Evolutionary conservation across 2,888 invertebrate genomes (phyloP), one percentile per base, ranked within the genome.

Genomic region (Dynastes hyllus): DNA sequence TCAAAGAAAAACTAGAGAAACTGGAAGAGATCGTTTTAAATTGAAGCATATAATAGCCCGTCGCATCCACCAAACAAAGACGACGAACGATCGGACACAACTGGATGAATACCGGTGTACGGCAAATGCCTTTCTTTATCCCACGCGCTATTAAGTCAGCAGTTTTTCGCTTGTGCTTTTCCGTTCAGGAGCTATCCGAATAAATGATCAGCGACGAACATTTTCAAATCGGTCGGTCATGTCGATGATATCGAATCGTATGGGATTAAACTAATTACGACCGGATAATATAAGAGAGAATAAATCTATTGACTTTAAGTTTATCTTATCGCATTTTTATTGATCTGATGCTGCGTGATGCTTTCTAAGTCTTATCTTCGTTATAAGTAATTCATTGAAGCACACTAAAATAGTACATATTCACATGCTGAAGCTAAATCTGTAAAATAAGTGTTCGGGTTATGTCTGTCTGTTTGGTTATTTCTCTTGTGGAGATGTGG

Each of bases 91-190:
- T 22, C 4, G 61, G 29, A 61, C 53, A 53, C 53, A 16, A 53
- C 16, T 53, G 45, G 13, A 50, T 50, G n/a, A 22, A 66, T 66
- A 66, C 13, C 16, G 50, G 27, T 50, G 11, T 69, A 69, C 45
- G 50, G 22, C 6, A 50, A 50, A 69, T 69, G 45, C 50, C 67
- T 45, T 69, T 37, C 37, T 16, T 37, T 45, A 50, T 50, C 45
- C 50, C 67, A 50, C 29, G 67, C 67, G 45, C 67, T 50, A 69
- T 69, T 69, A 69, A 69, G 67, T 66, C 40, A 40, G 66, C 40
- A 37, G 66, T 66, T 66, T 69, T 69, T 69, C 67, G 22, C 27
- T 22, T 22, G 27, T 11, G 29, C 45, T 69, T 50, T 50, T 69
- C 67, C 27, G 50, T 61, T 29, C 5, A 5, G 27, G 2, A 11